Evolutionary conservation across 2,888 invertebrate species (phyloP).

Genomic region (Doris montereyensis): DNA sequence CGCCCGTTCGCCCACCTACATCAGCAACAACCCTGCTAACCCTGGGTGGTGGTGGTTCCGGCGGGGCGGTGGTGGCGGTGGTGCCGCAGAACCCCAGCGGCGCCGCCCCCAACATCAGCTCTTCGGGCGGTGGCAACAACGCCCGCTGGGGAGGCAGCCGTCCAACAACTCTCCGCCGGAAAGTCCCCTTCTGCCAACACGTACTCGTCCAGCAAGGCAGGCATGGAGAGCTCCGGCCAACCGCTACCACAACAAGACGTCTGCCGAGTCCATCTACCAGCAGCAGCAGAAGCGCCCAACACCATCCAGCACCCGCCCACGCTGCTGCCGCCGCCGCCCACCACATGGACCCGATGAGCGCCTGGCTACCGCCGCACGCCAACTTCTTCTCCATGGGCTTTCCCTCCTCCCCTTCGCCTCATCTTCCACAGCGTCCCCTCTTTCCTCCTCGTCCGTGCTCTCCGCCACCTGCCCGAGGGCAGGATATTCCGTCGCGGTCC

Average conservation of each 20-base stretch:
- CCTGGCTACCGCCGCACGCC: conserved; percentile 60
- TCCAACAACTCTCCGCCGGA: neutral
- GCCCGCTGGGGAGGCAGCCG: neutral
- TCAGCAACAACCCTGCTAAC: neutral
- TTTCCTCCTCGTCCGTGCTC: conserved; percentile 74
- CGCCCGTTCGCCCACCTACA: conserved; percentile 38
- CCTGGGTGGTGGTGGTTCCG: neutral
- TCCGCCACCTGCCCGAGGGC: too few species aligned
- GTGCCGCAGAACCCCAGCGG: neutral
- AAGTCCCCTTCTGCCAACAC: neutral
- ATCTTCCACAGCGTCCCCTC: conserved; percentile 54
- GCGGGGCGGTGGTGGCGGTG: neutral
- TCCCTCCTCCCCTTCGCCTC: conserved; percentile 60
- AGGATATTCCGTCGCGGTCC: conserved; percentile 24
- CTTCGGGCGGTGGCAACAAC: too few species aligned
- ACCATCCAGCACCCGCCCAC: conserved; percentile 42
- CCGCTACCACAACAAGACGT: conserved; percentile 11
- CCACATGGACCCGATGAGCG: conserved; percentile 40
- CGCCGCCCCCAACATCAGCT: too few species aligned
- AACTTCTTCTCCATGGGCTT: conserved; percentile 61
- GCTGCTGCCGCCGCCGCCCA: conserved; percentile 11
- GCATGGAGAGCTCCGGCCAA: neutral
- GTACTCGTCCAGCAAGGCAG: neutral
- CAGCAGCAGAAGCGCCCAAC: conserved; percentile 48
- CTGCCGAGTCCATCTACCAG: conserved; percentile 58